Conservation (phyloP, 2,113 vertebrate genomes). For the Thunnus maccoyii region DNA sequence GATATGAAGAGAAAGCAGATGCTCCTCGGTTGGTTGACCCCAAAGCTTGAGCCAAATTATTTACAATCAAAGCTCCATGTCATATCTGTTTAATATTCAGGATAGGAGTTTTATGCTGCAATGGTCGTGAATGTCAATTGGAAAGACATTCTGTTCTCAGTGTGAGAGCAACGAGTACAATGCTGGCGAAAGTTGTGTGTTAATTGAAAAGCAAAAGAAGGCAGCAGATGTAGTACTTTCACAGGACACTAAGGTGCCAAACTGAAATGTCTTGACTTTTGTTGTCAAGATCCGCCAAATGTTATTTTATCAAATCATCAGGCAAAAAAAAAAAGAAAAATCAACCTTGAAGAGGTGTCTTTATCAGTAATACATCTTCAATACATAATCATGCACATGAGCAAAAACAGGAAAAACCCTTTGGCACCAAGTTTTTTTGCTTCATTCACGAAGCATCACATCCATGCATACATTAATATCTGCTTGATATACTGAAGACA, state of each 20-base stretch:
- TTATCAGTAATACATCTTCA: constrained; percentile 25
- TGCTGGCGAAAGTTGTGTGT: constrained; percentile 46
- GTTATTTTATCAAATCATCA: constrained; percentile 58
- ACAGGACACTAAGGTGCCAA: constrained; percentile 51
- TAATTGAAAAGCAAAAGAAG: constrained; percentile 56
- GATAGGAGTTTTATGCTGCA: constrained; percentile 44
- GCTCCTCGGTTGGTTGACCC: constrained; percentile 78
- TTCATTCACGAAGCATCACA: constrained; percentile 45
- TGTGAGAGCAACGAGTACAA: constrained; percentile 29
- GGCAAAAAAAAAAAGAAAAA: constrained; percentile 24
- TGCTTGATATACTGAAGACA: constrained; percentile 21
- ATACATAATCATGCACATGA: constrained; percentile 16
- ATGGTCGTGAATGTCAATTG: constrained; percentile 77
- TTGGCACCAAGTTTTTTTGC: constrained; percentile 6
- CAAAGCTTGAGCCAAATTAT: constrained; percentile 84
- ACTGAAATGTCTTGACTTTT: constrained; percentile 73
- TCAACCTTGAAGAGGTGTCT: constrained; percentile 54
- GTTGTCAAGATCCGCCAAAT: constrained; percentile 75
- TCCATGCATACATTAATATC: constrained; percentile 54
- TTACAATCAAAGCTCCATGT: constrained; percentile 84
- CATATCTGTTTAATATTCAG: constrained; percentile 83
- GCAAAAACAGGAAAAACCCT: neutral
- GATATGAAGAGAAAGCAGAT: constrained; percentile 75
- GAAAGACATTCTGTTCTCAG: constrained; percentile 45
- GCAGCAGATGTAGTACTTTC: constrained; percentile 70